Evolutionary conservation across 1,140 invertebrate species (phyloP).

Genomic region (Bombus balteatus): DNA sequence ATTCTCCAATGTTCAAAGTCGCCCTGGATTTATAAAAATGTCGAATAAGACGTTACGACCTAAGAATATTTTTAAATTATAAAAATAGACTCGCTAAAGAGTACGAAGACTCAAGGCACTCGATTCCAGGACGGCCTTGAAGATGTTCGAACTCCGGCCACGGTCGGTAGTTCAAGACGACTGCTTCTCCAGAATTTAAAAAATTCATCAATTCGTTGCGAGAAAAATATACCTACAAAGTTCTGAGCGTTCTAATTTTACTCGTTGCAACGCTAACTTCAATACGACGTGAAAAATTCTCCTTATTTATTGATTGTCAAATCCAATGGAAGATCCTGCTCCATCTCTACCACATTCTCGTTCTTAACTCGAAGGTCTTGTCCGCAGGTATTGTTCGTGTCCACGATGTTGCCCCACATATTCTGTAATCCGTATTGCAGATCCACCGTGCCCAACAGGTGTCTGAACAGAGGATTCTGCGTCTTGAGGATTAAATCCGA

Average conservation of each 20-base stretch:
- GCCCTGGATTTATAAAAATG: not conserved
- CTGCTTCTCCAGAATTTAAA: not conserved
- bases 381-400: constrained; percentile 70
- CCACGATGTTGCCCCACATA: constrained; percentile 75
- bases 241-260: not conserved
- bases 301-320: constrained; percentile 79
- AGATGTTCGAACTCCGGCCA: not conserved
- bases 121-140: not conserved
- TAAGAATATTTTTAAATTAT: not conserved
- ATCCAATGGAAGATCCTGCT: constrained; percentile 80
- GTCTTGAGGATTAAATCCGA: constrained; percentile 79
- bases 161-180: not conserved
- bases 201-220: not conserved
- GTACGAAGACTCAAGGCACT: not conserved
- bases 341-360: constrained; percentile 75
- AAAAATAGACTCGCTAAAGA: not conserved
- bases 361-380: constrained; percentile 77
- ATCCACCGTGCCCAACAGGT: constrained; percentile 77
- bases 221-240: not conserved
- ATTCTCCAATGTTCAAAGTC: not conserved
- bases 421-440: constrained; percentile 76
- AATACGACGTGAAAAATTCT: not conserved
- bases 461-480: constrained; percentile 78
- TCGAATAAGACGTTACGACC: no score
- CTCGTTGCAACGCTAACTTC: not conserved